Percentiles rank a stretch among this genome's conserved stretches.
These are phyloP conservation scores for Heliothis virescens DNA, from an alignment of 1,140 invertebrate genomes.

Conservation along the genomic window DNA sequence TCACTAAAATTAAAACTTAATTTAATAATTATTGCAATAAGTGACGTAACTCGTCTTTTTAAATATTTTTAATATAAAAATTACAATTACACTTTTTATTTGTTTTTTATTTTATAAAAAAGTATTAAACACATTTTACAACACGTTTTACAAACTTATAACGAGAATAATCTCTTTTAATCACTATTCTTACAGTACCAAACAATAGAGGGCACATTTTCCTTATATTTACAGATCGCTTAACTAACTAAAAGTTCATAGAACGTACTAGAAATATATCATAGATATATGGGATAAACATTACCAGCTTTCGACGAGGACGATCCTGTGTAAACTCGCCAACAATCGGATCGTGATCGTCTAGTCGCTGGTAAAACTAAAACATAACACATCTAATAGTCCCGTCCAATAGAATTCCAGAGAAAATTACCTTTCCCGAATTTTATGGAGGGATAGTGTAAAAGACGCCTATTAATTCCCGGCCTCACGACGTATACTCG, in stretches of 20 bases:
- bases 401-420: conserved; percentile 80
- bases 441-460: conserved; percentile 74
- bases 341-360: conserved; percentile 62
- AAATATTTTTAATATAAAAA: conserved; percentile 56
- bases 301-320: conserved; percentile 88
- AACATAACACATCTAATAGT: conserved; percentile 67
- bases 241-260: conserved; percentile 90
- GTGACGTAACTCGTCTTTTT: conserved; percentile 63
- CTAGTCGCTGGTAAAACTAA: conserved; percentile 81
- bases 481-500: conserved; percentile 53
- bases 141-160: conserved; percentile 39
- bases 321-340: conserved; percentile 53
- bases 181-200: conserved; percentile 47
- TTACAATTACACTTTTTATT: conserved; percentile 41
- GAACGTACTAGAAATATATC: conserved; percentile 98
- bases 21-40: conserved; percentile 52
- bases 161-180: conserved; percentile 59
- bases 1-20: conserved; percentile 48
- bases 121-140: conserved; percentile 43
- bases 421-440: conserved; percentile 85
- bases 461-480: conserved; percentile 61
- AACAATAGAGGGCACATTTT: conserved; percentile 45
- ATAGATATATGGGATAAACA: conserved; percentile 98
- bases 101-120: conserved; percentile 44
- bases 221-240: conserved; percentile 74